Evolutionary conservation across 2,113 vertebrate genomes (phyloP).

Genomic region (Cygnus buccinator): DNA sequence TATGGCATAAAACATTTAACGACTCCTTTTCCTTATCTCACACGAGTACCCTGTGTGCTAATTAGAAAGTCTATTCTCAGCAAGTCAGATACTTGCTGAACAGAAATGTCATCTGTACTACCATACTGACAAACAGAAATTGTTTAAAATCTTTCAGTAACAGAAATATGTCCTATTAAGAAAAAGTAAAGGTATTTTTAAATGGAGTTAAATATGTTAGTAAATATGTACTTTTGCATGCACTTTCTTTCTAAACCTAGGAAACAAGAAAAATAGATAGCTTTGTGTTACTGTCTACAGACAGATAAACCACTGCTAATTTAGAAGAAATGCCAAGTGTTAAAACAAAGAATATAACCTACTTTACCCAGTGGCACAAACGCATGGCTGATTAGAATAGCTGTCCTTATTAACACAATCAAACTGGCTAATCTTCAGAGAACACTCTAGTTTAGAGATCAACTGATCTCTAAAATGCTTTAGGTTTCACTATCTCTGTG

Average conservation of each 20-base stretch:
- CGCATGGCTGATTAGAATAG: background rate
- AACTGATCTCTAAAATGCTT: background rate
- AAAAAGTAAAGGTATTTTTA: background rate
- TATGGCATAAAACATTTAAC: background rate
- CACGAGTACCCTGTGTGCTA: background rate
- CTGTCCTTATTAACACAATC: background rate
- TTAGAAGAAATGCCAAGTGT: background rate
- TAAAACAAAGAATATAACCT: background rate
- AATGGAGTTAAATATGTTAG: background rate
- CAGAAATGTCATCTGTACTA: background rate
- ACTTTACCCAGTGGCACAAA: background rate
- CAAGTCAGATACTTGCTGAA: background rate
- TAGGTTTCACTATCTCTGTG: background rate
- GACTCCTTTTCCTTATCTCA: background rate
- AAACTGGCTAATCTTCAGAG: background rate
- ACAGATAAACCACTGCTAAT: background rate
- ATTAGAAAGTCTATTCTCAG: background rate
- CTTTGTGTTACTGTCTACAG: background rate
- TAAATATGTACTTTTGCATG: background rate
- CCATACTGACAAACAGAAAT: background rate
- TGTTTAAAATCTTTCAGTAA: background rate
- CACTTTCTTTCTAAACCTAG: background rate
- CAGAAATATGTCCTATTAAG: background rate
- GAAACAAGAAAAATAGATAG: background rate
- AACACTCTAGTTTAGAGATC: background rate